A percentile compares a stretch with the other conserved stretches of the same genome.
These are phyloP conservation scores for Trematomus bernacchii DNA, from an alignment of 2,797 vertebrate species.

Conservation along the genomic window DNA sequence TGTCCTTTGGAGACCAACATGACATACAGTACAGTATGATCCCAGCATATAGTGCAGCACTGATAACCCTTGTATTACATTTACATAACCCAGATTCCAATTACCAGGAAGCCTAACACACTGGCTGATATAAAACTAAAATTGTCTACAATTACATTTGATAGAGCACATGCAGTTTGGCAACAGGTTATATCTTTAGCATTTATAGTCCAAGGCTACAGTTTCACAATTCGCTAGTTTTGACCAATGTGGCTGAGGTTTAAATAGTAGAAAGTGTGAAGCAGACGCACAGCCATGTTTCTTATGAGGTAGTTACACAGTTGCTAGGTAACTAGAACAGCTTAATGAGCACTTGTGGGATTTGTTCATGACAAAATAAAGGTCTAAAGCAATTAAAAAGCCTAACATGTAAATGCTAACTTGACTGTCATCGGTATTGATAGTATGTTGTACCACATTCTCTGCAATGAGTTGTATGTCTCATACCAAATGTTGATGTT, in stretches of 20 bases:
- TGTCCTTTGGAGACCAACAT: slow-evolving; percentile 8
- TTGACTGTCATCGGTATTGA: neutral
- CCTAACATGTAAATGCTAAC: slow-evolving; percentile 10
- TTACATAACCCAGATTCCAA: neutral
- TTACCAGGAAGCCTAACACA: neutral
- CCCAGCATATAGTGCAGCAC: neutral
- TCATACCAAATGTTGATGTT: neutral
- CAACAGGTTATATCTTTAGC: neutral
- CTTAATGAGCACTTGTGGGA: slow-evolving; percentile 38
- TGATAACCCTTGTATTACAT: neutral
- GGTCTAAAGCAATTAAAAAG: neutral
- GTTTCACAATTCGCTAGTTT: neutral
- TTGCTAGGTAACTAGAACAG: slow-evolving; percentile 67
- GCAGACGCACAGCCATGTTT: slow-evolving; percentile 16
- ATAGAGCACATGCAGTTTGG: slow-evolving; percentile 38
- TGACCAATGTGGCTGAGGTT: slow-evolving; percentile 13
- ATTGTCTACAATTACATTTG: neutral
- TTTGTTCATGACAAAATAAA: slow-evolving; percentile 24
- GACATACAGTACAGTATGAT: neutral
- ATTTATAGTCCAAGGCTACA: neutral
- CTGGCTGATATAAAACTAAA: slow-evolving; percentile 3
- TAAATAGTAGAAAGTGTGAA: slow-evolving; percentile 11
- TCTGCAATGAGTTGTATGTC: neutral
- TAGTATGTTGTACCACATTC: neutral
- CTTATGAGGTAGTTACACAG: slow-evolving; percentile 31